phyloP scores from a whole-genome alignment of 2,888 invertebrate species.

The Chrysolina oricalcia region DNA sequence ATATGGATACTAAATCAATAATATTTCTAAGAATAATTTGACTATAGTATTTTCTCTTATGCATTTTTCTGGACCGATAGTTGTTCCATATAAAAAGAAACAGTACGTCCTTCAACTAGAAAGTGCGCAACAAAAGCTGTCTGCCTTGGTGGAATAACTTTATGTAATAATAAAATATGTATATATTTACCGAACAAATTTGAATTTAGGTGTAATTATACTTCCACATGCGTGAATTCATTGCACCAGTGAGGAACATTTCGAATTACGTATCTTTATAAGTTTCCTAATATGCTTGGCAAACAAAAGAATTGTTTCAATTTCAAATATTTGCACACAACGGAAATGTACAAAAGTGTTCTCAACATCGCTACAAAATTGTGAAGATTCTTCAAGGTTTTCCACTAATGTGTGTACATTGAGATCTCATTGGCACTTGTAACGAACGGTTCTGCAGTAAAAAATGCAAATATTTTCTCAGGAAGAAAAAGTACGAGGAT shows the following conservation, averaged over 20 bases:
- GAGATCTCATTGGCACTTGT: not conserved
- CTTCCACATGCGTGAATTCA: not conserved
- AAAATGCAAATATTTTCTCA: not conserved
- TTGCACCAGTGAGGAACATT: not conserved
- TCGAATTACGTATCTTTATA: not conserved
- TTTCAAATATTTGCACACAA: conserved; percentile 34
- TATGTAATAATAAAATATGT: too few species aligned
- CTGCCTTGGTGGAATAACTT: too few species aligned
- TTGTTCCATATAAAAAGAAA: too few species aligned
- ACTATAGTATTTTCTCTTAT: too few species aligned
- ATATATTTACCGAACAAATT: too few species aligned
- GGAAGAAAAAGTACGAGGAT: not conserved
- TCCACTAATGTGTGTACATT: conserved; percentile 16
- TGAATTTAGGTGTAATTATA: not conserved
- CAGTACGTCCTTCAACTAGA: too few species aligned
- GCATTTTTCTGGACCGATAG: too few species aligned
- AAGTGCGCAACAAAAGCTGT: too few species aligned
- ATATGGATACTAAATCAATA: too few species aligned
- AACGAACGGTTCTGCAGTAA: not conserved
- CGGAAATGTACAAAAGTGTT: conserved; percentile 32
- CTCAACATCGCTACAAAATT: conserved; percentile 13
- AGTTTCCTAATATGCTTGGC: conserved; percentile 20
- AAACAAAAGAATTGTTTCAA: conserved; percentile 34
- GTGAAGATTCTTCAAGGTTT: conserved; percentile 29
- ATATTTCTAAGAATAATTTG: too few species aligned